Conservation (phyloP, 23 tunicate species). For the Botrylloides violaceus region DNA sequence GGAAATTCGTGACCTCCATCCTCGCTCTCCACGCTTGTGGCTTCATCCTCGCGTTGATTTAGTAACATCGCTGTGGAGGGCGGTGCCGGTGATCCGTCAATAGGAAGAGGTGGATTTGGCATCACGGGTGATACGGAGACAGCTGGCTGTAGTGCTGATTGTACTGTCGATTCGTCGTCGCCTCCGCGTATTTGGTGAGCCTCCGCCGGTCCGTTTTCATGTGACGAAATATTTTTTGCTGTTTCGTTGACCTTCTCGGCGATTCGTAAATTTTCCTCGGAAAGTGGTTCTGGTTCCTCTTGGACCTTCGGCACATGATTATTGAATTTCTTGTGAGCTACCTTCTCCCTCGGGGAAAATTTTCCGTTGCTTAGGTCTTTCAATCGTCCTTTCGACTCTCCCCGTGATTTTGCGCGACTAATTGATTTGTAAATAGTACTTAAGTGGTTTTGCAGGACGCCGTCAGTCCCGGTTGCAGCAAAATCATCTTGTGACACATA, state of each 20-base stretch:
- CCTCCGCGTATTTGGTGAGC: neutral
- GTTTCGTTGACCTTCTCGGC: neutral
- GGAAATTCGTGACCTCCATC: constrained; percentile 4
- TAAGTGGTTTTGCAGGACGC: constrained; percentile 61
- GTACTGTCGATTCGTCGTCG: neutral
- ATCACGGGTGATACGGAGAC: no score
- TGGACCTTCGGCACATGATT: neutral
- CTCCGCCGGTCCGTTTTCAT: neutral
- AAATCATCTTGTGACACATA: constrained; percentile 23
- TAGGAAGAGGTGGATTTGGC: no score
- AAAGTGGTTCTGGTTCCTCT: neutral
- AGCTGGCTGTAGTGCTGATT: neutral
- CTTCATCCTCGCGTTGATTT: constrained; percentile 9
- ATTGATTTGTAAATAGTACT: constrained; percentile 67
- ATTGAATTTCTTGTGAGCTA: neutral
- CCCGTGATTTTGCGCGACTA: constrained; percentile 40
- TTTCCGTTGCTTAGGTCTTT: neutral
- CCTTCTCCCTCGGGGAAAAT: neutral
- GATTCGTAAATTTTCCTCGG: neutral
- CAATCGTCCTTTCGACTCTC: neutral
- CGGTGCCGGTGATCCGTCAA: neutral
- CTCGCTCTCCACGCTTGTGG: constrained; percentile 20
- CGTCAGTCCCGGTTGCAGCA: constrained; percentile 39
- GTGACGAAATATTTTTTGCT: neutral
- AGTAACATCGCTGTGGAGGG: constrained; percentile 14